Evolutionary conservation across 1,140 invertebrate genomes (phyloP).

Genomic region (Cardiocondyla obscurior): DNA sequence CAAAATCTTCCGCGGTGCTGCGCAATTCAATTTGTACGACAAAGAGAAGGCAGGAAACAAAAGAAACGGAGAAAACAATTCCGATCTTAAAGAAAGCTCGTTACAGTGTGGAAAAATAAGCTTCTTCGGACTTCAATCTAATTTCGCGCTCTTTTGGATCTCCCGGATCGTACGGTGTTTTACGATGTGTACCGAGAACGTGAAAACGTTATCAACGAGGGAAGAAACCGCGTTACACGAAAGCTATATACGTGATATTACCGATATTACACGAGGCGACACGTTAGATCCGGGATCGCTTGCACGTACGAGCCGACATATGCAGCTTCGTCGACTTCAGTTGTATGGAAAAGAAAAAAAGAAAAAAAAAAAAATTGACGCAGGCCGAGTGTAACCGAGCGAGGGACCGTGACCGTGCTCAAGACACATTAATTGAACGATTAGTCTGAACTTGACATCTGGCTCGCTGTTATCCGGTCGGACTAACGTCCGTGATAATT

Average conservation of each 20-base stretch:
- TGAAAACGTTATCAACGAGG: background rate
- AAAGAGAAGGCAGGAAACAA: conserved; percentile 6
- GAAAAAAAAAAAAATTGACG: conserved; percentile 19
- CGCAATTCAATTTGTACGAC: conserved; percentile 36
- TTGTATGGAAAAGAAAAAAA: no score
- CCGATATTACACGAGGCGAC: background rate
- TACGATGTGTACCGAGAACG: background rate
- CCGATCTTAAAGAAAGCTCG: conserved; percentile 15
- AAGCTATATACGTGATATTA: background rate
- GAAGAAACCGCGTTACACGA: background rate
- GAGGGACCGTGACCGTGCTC: conserved; percentile 41
- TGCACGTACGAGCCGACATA: background rate
- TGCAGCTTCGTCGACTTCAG: conserved; percentile 1
- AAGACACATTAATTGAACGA: conserved; percentile 43
- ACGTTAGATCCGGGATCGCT: background rate
- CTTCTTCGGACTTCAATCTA: background rate
- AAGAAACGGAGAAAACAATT: background rate
- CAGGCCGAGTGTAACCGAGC: conserved; percentile 3
- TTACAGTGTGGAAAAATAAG: conserved; percentile 16
- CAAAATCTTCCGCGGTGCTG: background rate
- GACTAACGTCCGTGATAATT: conserved; percentile 34
- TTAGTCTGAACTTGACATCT: conserved; percentile 61
- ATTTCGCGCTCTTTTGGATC: conserved; percentile 1
- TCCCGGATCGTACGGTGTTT: background rate
- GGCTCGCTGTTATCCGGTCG: background rate